Evolutionary conservation across 2,113 vertebrate genomes (phyloP), one percentile per base, ranked within the genome.

Genomic region (Petrocephalus zakoni): DNA sequence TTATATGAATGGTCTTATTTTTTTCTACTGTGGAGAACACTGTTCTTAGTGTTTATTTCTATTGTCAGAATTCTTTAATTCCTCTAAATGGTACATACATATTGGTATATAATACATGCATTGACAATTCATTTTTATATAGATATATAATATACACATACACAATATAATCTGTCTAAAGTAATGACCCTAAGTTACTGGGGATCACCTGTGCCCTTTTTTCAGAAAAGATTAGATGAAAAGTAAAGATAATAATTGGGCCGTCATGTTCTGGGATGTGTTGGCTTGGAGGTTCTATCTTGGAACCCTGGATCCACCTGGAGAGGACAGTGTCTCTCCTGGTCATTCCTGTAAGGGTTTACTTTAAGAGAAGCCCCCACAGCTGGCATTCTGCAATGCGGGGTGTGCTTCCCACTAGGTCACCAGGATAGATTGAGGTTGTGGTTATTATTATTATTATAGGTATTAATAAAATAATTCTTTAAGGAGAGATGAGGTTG

Each of bases 21-120:
- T 55, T 86, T 86, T 86, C 84, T 85, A 85, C 81, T 49, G 84
- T 86, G 84, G 84, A 86, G 84, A 34, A 86, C 84, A 29, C 84
- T 86, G 84, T 86, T 19, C 84, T 34, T 86, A 55, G 49, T 85
- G 83, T 85, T 85, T 52, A 85, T 83, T 83, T 83, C 37, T 85
- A 85, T 85, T 85, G 83, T 85, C 49, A 34, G 84, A 53, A 55
- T 86, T 52, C 49, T 85, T 86, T 86, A 86, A 34, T 86, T 86
- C 25, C 49, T 86, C 25, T 86, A 55, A 86, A 86, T 55, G 84
- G 51, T 86, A 86, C 84, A 86, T 34, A 86, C 84, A 86, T 34
- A 86, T 86, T 86, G 51, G 52, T 86, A 55, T 86, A 86, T 86
- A 86, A 86, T 86, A 86, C 84, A 86, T 86, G 34, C 49, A 55